Conservation (phyloP, 2,888 invertebrate species). For the Lymantria dispar region DNA sequence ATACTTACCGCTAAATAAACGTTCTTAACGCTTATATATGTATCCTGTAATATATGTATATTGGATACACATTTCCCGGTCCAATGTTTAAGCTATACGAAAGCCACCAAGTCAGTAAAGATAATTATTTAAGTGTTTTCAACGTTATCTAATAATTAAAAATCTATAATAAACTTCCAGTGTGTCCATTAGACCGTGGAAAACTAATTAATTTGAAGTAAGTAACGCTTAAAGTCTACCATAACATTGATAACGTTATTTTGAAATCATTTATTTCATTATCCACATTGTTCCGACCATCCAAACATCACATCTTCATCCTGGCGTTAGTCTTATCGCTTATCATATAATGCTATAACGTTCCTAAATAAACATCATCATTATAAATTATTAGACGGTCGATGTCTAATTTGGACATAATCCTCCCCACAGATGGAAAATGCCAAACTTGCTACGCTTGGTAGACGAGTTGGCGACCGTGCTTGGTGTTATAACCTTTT, state of each 20-base stretch:
- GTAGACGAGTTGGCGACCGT: too few species aligned
- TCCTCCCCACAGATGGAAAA: too few species aligned
- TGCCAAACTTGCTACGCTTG: too few species aligned
- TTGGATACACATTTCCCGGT: neutral
- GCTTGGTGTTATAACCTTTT: too few species aligned
- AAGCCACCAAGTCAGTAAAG: neutral
- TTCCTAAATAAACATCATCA: too few species aligned
- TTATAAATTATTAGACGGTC: too few species aligned
- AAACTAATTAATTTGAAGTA: conserved; percentile 27
- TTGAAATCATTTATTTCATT: neutral
- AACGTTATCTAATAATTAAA: conserved; percentile 13
- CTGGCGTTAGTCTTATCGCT: too few species aligned
- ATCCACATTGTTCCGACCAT: neutral
- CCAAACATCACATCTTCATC: too few species aligned
- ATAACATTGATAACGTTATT: neutral
- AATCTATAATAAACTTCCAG: conserved; percentile 31
- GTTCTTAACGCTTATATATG: neutral
- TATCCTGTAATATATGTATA: neutral
- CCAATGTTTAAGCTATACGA: neutral
- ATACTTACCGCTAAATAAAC: too few species aligned
- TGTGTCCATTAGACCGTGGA: conserved; percentile 31
- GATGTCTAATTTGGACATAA: too few species aligned
- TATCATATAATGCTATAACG: too few species aligned
- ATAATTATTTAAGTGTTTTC: conserved; percentile 1
- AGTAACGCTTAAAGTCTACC: conserved; percentile 15